Conservation (phyloP, 2,113 vertebrate species). For the Peromyscus maniculatus region DNA sequence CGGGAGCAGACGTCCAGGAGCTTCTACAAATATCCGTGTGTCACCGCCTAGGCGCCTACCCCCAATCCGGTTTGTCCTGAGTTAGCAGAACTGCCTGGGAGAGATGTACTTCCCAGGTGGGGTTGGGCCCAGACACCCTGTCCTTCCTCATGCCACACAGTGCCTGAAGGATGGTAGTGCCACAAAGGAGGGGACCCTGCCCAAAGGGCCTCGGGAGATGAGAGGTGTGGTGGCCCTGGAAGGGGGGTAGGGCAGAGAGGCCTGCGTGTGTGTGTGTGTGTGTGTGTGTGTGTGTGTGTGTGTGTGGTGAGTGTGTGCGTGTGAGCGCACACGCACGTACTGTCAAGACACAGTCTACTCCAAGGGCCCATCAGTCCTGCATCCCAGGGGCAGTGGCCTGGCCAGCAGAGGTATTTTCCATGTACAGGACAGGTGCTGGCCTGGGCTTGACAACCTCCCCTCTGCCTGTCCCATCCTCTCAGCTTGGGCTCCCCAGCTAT, state of each 20-base stretch:
- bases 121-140: neutral
- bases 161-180: neutral
- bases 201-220: neutral
- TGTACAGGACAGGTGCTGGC: neutral
- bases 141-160: slow-evolving; percentile 59
- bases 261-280: neutral
- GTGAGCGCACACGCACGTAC: rapidly evolving
- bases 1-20: slow-evolving; percentile 49
- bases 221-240: neutral
- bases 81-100: slow-evolving; percentile 62
- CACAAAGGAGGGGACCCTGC: neutral
- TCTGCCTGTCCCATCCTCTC: neutral
- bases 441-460: neutral
- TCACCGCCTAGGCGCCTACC: slow-evolving; percentile 36
- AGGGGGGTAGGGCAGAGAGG: neutral
- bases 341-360: neutral
- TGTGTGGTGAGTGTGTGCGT: neutral
- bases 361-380: neutral
- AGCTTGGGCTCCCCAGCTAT: slow-evolving; percentile 18
- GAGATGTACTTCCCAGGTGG: slow-evolving; percentile 39
- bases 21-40: slow-evolving; percentile 69
- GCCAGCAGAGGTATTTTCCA: neutral
- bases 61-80: slow-evolving; percentile 78
- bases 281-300: neutral
- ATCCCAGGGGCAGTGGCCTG: neutral